These are phyloP conservation scores for Anas bahamensis DNA, from an alignment of 2,797 vertebrate species.

Conservation along the genomic window DNA sequence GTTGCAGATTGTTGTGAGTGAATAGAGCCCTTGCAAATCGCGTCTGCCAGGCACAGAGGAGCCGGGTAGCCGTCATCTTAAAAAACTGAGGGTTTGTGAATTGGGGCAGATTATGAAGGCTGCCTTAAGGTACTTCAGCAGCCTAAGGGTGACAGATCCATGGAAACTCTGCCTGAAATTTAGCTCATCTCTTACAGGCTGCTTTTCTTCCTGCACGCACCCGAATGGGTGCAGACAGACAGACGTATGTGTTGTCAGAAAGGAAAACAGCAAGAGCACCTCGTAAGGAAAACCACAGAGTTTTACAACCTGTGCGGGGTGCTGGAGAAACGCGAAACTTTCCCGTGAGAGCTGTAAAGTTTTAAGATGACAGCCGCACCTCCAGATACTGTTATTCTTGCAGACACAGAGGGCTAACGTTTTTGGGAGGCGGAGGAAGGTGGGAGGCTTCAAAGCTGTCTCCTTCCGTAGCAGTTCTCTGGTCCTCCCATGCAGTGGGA, in stretches of 20 bases:
- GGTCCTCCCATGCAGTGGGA: background rate
- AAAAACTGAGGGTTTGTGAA: slow-evolving; percentile 11
- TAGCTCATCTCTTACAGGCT: background rate
- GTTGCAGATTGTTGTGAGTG: slow-evolving; percentile 71
- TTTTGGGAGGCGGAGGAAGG: background rate
- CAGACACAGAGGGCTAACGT: background rate
- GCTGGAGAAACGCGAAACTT: background rate
- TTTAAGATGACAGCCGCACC: background rate
- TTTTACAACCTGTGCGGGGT: background rate
- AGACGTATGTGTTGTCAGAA: fast-evolving
- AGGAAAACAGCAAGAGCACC: background rate
- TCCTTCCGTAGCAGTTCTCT: background rate
- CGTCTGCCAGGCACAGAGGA: slow-evolving; percentile 27
- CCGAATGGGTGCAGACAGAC: background rate
- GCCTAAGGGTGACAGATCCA: background rate
- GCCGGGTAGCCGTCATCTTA: background rate
- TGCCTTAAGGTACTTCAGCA: background rate
- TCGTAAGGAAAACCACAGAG: background rate
- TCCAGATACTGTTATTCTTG: slow-evolving; percentile 7
- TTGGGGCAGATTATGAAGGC: background rate
- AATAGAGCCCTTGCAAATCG: slow-evolving; percentile 70
- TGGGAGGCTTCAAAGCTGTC: slow-evolving; percentile 3
- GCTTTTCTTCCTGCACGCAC: background rate
- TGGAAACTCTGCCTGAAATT: background rate
- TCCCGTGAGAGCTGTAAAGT: background rate